A percentile compares a stretch with the other conserved stretches of the same genome.
These are phyloP conservation scores for Bombus ignitus DNA, from an alignment of 1,140 invertebrate genomes.

Conservation along the genomic window DNA sequence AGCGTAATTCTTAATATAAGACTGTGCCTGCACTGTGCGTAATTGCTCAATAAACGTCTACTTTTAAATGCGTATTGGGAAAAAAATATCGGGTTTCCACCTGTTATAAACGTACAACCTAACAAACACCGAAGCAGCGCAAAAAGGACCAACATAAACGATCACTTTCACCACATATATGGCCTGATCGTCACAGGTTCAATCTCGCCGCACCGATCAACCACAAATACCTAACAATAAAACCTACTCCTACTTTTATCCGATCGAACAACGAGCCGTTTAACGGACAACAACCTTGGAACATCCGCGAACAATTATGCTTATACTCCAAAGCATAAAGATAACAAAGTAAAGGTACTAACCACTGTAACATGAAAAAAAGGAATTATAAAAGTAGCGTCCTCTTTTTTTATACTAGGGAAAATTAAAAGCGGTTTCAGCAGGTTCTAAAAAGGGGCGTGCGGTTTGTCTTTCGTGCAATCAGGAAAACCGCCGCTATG, in stretches of 20 bases:
- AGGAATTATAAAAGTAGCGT: neutral
- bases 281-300: neutral
- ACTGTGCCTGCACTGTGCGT: neutral
- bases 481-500: constrained; percentile 55
- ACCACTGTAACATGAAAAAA: neutral
- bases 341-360: too few relatives aligned
- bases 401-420: too few relatives aligned
- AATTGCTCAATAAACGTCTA: neutral
- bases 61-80: neutral
- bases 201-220: constrained; percentile 6
- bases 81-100: neutral
- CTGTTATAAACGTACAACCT: neutral
- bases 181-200: neutral
- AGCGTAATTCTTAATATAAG: neutral
- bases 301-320: neutral
- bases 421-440: neutral
- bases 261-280: neutral
- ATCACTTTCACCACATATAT: constrained; percentile 30
- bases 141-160: constrained; percentile 1
- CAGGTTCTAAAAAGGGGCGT: neutral
- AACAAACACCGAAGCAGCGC: neutral
- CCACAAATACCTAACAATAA: constrained; percentile 6
- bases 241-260: constrained; percentile 25
- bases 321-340: too few relatives aligned
- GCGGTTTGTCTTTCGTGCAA: constrained; percentile 50